Conservation (phyloP, 1,140 invertebrate genomes). For the Neodiprion fabricii region DNA sequence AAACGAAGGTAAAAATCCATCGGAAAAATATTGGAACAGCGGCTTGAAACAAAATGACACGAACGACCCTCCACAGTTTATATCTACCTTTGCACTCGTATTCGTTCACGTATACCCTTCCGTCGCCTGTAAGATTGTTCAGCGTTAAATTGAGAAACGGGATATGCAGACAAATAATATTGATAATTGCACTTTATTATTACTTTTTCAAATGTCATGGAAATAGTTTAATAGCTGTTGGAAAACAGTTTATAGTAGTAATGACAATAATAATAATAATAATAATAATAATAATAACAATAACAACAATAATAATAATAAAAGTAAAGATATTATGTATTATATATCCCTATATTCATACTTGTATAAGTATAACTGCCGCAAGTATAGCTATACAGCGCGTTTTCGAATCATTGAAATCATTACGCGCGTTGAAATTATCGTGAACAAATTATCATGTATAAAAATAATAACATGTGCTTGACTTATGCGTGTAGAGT, state of each 20-base stretch:
- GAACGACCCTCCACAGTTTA: too few relatives aligned
- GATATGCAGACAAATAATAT: background rate
- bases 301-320: too few relatives aligned
- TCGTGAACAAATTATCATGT: background rate
- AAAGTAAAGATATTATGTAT: too few relatives aligned
- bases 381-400: constrained; percentile 17
- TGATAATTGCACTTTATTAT: constrained; percentile 5
- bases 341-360: too few relatives aligned
- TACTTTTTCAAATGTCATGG: constrained; percentile 1
- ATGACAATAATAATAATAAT: too few relatives aligned
- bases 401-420: background rate
- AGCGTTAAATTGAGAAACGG: background rate
- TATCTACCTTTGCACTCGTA: too few relatives aligned
- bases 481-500: background rate
- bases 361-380: constrained; percentile 37
- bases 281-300: too few relatives aligned
- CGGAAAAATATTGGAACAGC: too few relatives aligned
- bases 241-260: background rate
- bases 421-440: too few relatives aligned
- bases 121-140: background rate
- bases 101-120: background rate
- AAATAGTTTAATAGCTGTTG: background rate
- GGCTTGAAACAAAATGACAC: too few relatives aligned
- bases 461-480: background rate
- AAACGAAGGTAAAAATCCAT: too few relatives aligned